Base-by-base conservation (phyloP, 2,113 vertebrate genomes). In the human region DNA sequence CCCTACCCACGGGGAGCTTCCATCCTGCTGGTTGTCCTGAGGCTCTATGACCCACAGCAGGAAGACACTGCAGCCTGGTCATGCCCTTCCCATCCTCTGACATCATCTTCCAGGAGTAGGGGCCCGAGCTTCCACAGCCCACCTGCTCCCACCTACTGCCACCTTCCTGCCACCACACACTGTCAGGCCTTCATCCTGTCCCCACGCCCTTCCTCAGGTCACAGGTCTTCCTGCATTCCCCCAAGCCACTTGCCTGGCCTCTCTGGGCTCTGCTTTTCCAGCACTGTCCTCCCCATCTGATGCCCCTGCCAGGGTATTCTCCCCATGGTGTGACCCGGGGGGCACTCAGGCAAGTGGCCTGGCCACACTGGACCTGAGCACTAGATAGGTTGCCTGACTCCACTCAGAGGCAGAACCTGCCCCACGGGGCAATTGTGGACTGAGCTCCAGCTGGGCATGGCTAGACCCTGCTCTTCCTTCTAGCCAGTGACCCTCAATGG, bases 81-180 rank as follows among this genome's bases (percentile, higher is more conserved):
- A 20, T 76, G 27, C 25, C 35, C 27, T 27, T 25, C 52, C 43
- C 7, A 6, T 22, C 66, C 23, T 50, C 48, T 55, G 66, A 35
- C 22, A 22, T 22, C 48, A 18, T 25, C 64, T 73, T 32, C 38
- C 72, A 18, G 55, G 22, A n/a, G 10, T 16, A 0, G 45, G 5
- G 57, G 38, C 73, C 17, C 7, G 4, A 57, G 23, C 38, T 85
- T 80, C 27, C 25, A 50, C 11, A 59, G 59, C 45, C 61, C 52
- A 61, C 1, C 14, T 10, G 20, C 10, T 32, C 25, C 16, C 5
- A 27, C 5, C 13, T 23, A 4, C 25, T 4, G 12, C 6, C 43
- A 35, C 22, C 43, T 13, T 17, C 48, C 64, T 22, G 32, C 17
- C 35, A 43, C 43, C 20, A 22, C 23, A 10, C 64, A 22, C 23